Evolutionary conservation across 1,140 invertebrate genomes (phyloP).

Genomic region (Telenomus remus): DNA sequence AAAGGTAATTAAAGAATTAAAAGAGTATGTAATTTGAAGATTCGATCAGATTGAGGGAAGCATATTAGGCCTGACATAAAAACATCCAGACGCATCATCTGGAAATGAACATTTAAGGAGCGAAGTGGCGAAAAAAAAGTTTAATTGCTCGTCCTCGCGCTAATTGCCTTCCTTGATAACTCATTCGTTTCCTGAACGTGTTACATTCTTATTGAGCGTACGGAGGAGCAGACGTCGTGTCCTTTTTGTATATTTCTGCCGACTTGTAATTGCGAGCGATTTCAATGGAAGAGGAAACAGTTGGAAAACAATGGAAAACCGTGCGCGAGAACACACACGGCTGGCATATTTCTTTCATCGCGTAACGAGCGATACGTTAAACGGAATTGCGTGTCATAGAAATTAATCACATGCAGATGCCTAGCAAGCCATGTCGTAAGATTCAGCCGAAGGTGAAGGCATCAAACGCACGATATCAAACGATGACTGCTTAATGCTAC

Average conservation of each 20-base stretch:
- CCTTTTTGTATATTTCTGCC: slow-evolving; percentile 37
- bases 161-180: slow-evolving; percentile 55
- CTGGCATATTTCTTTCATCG: slow-evolving; percentile 42
- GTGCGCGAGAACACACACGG: slow-evolving; percentile 12
- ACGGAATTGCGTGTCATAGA: slow-evolving; percentile 57
- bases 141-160: slow-evolving; percentile 25
- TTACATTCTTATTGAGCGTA: slow-evolving; percentile 39
- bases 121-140: slow-evolving; percentile 17
- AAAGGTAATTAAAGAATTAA: no score
- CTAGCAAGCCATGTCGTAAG: slow-evolving; percentile 52
- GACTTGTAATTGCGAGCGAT: slow-evolving; percentile 45
- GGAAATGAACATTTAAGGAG: slow-evolving; percentile 39
- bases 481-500: slow-evolving; percentile 51
- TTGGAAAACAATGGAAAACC: slow-evolving; percentile 44
- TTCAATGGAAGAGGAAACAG: slow-evolving; percentile 42
- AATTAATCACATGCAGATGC: slow-evolving; percentile 57
- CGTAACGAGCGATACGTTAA: slow-evolving; percentile 51
- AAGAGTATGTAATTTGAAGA: no score
- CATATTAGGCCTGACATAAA: background rate
- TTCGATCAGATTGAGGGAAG: background rate
- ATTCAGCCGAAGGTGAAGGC: slow-evolving; percentile 42
- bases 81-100: slow-evolving; percentile 5
- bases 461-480: slow-evolving; percentile 38
- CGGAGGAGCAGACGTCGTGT: slow-evolving; percentile 20
- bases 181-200: slow-evolving; percentile 45